Evolutionary conservation across 2,113 vertebrate species (phyloP).

Genomic region (Lasiurus cinereus): DNA sequence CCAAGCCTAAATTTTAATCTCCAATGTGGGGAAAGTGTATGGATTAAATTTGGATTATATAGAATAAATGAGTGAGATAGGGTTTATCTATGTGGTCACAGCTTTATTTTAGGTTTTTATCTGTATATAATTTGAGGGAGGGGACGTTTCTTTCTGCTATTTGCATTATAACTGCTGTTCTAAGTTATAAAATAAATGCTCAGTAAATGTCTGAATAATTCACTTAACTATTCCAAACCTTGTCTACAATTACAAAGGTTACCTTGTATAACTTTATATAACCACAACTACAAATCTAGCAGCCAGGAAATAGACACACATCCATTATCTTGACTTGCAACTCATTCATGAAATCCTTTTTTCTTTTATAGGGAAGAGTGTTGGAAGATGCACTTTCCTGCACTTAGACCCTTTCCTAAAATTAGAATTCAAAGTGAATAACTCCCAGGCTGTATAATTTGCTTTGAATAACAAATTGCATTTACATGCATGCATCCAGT

Average conservation of each 20-base stretch:
- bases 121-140: not conserved
- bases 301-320: not conserved
- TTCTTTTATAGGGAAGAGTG: not conserved
- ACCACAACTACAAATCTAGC: not conserved
- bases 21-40: not conserved
- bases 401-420: not conserved
- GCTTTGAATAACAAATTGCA: slow-evolving; percentile 2
- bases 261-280: not conserved
- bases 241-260: not conserved
- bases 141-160: not conserved
- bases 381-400: fast-evolving
- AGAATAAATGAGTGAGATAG: not conserved
- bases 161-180: not conserved
- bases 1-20: not conserved
- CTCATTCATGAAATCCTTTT: not conserved
- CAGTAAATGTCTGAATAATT: not conserved
- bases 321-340: not conserved
- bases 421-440: not conserved
- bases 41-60: not conserved
- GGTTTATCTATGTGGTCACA: not conserved
- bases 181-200: not conserved
- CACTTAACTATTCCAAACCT: not conserved
- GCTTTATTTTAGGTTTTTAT: not conserved
- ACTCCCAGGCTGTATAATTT: not conserved
- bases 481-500: not conserved